These are phyloP conservation scores for Caracal caracal DNA, from an alignment of 2,113 vertebrate genomes.

Conservation along the genomic window DNA sequence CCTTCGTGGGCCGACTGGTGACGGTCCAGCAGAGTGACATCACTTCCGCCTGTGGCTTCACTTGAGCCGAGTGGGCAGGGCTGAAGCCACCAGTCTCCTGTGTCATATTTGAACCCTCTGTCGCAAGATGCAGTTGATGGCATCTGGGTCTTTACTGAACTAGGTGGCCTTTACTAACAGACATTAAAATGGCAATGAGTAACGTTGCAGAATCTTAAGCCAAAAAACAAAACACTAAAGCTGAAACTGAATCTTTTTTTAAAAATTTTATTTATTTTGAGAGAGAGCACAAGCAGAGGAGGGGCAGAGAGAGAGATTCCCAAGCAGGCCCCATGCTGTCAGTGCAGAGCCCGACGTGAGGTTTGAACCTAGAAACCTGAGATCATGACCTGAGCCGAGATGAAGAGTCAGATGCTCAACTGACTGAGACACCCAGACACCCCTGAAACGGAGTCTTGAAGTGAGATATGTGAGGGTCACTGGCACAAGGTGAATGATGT, in stretches of 20 bases:
- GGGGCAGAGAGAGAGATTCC: too few species aligned
- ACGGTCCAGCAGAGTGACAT: not conserved
- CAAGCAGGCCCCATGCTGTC: too few species aligned
- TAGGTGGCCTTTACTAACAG: constrained; percentile 18
- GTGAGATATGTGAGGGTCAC: constrained; percentile 42
- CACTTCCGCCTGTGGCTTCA: not conserved
- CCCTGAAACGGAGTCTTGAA: constrained; percentile 42
- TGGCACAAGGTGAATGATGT: constrained; percentile 22
- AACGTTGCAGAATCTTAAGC: constrained; percentile 9
- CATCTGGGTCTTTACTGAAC: constrained; percentile 40
- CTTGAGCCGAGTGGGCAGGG: accelerated
- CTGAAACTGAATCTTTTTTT: not conserved
- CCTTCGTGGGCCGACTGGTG: not conserved
- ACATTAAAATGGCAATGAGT: not conserved
- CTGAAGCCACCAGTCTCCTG: not conserved
- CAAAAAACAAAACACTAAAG: not conserved
- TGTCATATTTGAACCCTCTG: not conserved
- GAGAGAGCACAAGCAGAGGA: too few species aligned
- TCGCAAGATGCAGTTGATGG: not conserved
- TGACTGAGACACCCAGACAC: too few species aligned
- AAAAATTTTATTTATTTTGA: too few species aligned
- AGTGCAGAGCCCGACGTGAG: too few species aligned
- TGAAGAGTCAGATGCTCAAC: too few species aligned
- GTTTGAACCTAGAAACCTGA: too few species aligned
- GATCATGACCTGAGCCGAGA: too few species aligned